Evolutionary conservation across 2,113 vertebrate genomes (phyloP), one percentile per base, ranked within the genome.

Genomic region (Lophotis ruficrista): DNA sequence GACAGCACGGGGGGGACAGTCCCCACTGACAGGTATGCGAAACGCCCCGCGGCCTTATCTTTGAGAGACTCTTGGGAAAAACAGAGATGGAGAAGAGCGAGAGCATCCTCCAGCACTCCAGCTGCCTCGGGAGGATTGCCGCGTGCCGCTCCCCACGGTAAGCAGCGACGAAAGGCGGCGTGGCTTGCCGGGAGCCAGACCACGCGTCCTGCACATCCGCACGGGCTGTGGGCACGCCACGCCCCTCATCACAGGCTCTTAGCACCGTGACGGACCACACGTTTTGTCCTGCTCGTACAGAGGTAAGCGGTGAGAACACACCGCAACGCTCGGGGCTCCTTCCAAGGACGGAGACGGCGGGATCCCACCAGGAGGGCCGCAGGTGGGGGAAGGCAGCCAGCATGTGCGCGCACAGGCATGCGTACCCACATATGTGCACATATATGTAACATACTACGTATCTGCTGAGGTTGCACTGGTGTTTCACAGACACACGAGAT

Each of bases 121-220:
- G 7, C n/a, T 4, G 9, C 51, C 38, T 37, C 15, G 0, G 13
- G 43, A 50, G 68, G 16, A 14, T 3, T 5, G 77, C 47, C 57
- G 41, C 14, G 0, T 2, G 31, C 83, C 22, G 16, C 47, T 50
- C 54, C 45, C 43, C 4, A 1, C 3, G 9, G 41, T 10, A 6
- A 37, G 11, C 20, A 25, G 50, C 3, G 12, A 21, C 9, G 30
- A 19, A 16, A 62, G 38, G 78, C 13, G 0, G 25, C 3, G 1
- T 6, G 25, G 48, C 38, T 45, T 7, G 3, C 33, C n/a, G 1
- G 30, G 35, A 73, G 41, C 58, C 33, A 20, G 22, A 15, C 9
- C 53, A 17, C 3, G 0, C 0, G 12, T n/a, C 64, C 86, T 20
- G 58, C 62, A 18, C 23, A 2, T 3, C 14, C 4, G 1, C 0